Evolutionary conservation across 1,140 invertebrate species (phyloP), one percentile per base, ranked within the genome.

Genomic region (Cecropterus lyciades): DNA sequence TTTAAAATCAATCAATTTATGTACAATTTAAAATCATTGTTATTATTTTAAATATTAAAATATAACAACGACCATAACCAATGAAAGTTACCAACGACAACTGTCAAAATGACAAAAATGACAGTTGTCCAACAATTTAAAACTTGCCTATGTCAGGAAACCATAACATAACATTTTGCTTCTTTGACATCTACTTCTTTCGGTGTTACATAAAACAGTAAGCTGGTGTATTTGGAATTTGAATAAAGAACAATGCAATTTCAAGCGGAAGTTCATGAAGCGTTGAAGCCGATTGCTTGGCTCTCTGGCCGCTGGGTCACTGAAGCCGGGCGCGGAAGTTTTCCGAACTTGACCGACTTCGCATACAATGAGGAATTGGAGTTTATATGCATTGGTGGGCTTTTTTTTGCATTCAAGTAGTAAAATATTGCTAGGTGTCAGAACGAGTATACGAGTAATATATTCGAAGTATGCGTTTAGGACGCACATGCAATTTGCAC

Each of bases 231-330:
- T 14, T 14, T 1, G 0, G n/a, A 0, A n/a, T 43, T 17, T 42
- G 16, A 16, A 24, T 11, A 56, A 42, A 43, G 5, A 52, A 67
- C 8, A 40, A 69, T 75, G 69, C 62, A 66, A 42, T 37, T 24
- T 8, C 27, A 60, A 43, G 16, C 46, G 40, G 51, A 65, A 15
- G 64, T 85, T 7, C 79, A 81, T 11, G 90, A 93, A 57, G 87
- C 89, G 45, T 15, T 95, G 5, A 89, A 89, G 59, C 91, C 94
- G 5, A 73, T 95, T 51, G 77, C 86, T 2, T 95, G 94, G 94
- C 78, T 95, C n/a, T 79, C 94, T 51, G 95, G 95, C 4, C 93
- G 82, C 51, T 96, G 95, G 95, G 72, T 70, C 56, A 94, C 93
- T 0, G 83, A 93, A 46, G 70, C 69, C 14, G 95, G 93, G 0